Base-by-base conservation (phyloP, 2,797 vertebrate genomes). In the Vespertilio murinus region DNA sequence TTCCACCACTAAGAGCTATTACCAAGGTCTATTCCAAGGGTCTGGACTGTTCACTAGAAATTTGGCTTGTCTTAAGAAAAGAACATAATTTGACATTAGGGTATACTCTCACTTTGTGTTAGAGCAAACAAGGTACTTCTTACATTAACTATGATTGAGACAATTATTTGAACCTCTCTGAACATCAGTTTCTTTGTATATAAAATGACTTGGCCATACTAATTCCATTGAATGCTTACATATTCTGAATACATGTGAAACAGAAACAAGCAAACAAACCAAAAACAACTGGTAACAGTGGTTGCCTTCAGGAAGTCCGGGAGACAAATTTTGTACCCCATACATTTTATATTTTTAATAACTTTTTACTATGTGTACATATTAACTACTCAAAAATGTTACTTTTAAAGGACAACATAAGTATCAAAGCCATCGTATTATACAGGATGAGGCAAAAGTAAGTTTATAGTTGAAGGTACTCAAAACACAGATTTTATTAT, bases 71-170 rank as follows among this genome's bases (percentile, higher is more conserved):
- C 7, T 92, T 5, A 17, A 52, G 61, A 56, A 87, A 69, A 70
- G 70, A 94, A 65, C 18, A 38, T 28, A 90, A 56, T 90, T 64
- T 96, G 40, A 64, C 28, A 71, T 65, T 64, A 84, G 16, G 69
- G 70, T 80, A 59, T 65, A 18, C 10, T 73, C 35, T 80, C 25
- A 56, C 2, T 56, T 65, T 18, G 17, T 82, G 40, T 78, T 61
- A 74, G 75, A 69, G n/a, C 30, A 93, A 88, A 47, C 1, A 38
- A 56, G 20, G 5, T 45, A 54, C 71, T 92, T 28, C 40, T 67
- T 93, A 70, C 77, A 52, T 75, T 78, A 69, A 88, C 74, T 83
- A 30, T n/a, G 77, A 64, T 28, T 77, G 35, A 92, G 17, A 88
- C 92, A 47, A 71, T 74, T 47, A 81, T 95, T 42, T 64, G 56